Conservation (phyloP, 2,888 invertebrate genomes). For the Cancer borealis region DNA sequence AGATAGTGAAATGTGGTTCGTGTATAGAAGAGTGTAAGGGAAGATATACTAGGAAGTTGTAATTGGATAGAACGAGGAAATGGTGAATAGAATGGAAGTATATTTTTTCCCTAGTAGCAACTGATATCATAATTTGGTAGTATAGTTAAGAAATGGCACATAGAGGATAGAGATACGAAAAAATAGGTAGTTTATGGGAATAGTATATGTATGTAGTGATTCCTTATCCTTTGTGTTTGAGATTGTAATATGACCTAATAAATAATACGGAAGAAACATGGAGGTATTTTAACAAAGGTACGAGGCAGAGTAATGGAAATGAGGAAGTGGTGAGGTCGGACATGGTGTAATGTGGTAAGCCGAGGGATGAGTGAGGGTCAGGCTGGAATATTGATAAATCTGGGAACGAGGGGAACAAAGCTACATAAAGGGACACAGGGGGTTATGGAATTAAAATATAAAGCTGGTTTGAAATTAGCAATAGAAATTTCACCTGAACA, state of each 20-base stretch:
- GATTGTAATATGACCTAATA: too few species aligned
- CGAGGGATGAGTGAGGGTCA: background rate
- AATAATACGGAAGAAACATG: too few species aligned
- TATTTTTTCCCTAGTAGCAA: too few species aligned
- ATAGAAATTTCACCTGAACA: background rate
- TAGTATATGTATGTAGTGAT: too few species aligned
- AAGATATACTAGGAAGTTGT: background rate
- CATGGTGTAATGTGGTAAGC: background rate
- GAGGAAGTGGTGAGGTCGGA: background rate
- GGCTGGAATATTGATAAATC: background rate
- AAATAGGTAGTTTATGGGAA: too few species aligned
- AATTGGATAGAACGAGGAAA: too few species aligned
- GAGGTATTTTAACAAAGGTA: background rate
- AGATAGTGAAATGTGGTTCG: background rate
- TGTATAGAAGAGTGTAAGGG: background rate
- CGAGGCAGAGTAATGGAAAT: background rate
- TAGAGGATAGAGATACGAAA: too few species aligned
- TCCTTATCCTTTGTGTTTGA: too few species aligned
- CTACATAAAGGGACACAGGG: conserved; percentile 6
- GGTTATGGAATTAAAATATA: background rate
- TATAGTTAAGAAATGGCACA: too few species aligned
- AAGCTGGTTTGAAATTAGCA: background rate
- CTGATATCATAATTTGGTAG: too few species aligned
- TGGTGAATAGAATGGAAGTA: too few species aligned
- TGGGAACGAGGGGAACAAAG: background rate